phyloP scores from a whole-genome alignment of 2,113 vertebrate species.

The Isichthys henryi region DNA sequence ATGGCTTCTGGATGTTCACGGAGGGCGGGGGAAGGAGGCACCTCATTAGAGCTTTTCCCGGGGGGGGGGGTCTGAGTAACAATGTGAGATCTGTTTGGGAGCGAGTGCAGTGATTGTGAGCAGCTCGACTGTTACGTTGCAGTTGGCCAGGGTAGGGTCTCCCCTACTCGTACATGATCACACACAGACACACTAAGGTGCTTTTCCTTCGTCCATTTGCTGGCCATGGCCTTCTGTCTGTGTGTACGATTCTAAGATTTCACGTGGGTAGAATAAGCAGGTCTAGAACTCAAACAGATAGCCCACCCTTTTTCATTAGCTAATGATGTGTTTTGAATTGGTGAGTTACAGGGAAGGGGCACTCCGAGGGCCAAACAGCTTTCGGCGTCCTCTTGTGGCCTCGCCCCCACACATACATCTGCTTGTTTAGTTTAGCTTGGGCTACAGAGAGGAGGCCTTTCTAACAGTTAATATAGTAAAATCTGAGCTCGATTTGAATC shows the following conservation, averaged over 20 bases:
- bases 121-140: conserved; percentile 36
- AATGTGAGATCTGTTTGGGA: conserved; percentile 20
- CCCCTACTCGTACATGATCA: conserved; percentile 13
- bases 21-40: not conserved
- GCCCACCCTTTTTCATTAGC: not conserved
- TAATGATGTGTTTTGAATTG: not conserved
- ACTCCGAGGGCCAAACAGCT: not conserved
- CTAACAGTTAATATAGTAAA: not conserved
- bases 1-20: not conserved
- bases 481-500: not conserved
- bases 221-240: not conserved
- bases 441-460: not conserved
- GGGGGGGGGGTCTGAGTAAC: not conserved
- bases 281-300: not conserved
- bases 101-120: conserved; percentile 31
- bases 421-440: not conserved
- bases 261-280: not conserved
- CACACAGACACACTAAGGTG: not conserved
- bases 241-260: not conserved
- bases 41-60: not conserved
- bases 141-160: conserved; percentile 18
- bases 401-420: too few relatives aligned
- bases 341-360: not conserved
- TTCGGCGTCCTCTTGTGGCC: not conserved
- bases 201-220: not conserved